These are phyloP conservation scores for Trachurus trachurus DNA, from an alignment of 2,797 vertebrate species.

Conservation along the genomic window DNA sequence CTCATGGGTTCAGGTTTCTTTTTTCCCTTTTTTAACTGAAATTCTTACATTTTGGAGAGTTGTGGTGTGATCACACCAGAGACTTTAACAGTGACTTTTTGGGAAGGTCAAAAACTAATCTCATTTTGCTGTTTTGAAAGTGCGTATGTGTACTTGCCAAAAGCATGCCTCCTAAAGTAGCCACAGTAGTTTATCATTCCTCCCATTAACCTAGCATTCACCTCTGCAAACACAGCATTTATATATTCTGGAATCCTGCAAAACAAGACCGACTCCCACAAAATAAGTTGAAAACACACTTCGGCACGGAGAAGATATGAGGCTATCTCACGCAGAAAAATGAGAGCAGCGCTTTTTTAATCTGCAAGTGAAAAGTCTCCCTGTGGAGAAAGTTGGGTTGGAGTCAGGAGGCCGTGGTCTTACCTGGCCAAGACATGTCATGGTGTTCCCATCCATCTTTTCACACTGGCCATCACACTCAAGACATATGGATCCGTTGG, in stretches of 20 bases:
- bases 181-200: slow-evolving; percentile 69
- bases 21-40: background rate
- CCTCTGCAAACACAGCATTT: slow-evolving; percentile 68
- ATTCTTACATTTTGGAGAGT: slow-evolving; percentile 40
- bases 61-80: slow-evolving; percentile 19
- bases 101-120: slow-evolving; percentile 70
- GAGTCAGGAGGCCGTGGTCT: slow-evolving; percentile 59
- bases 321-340: slow-evolving; percentile 44
- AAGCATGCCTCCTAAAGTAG: slow-evolving; percentile 53
- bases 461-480: slow-evolving; percentile 97
- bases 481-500: slow-evolving; percentile 92
- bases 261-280: slow-evolving; percentile 46
- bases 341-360: slow-evolving; percentile 36
- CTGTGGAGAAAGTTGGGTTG: background rate
- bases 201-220: slow-evolving; percentile 75
- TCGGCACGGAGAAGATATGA: slow-evolving; percentile 43
- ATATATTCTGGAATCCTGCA: slow-evolving; percentile 51
- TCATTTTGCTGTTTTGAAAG: slow-evolving; percentile 44
- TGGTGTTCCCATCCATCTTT: slow-evolving; percentile 89
- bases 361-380: slow-evolving; percentile 21
- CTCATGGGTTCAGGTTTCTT: background rate
- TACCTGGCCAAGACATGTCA: slow-evolving; percentile 94
- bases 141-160: slow-evolving; percentile 49
- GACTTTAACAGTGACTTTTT: slow-evolving; percentile 53
- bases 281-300: slow-evolving; percentile 51